Base-by-base conservation (phyloP, 2,113 vertebrate species). In the Dromas ardeola region DNA sequence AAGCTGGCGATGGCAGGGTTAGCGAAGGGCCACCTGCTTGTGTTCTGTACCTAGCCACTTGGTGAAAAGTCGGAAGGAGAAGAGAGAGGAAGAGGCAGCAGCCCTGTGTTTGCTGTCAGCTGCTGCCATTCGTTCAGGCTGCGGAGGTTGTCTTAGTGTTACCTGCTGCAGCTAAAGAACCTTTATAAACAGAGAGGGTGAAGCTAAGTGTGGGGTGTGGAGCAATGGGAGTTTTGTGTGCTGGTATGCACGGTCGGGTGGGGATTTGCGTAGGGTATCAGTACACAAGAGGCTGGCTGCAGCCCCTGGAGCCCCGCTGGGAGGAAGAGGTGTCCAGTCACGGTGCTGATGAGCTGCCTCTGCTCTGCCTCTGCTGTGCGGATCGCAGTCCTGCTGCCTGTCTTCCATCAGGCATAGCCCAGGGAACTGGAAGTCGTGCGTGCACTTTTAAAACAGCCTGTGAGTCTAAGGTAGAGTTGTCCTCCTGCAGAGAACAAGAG, bases 171-270 rank as follows among this genome's bases (percentile, higher is more conserved):
- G 71, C 50, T 59, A 70, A 88, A 56, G 71, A 63, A 65, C 23
- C 36, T 59, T 42, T 38, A 22, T 38, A 50, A 74, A 43, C 15
- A 30, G 47, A 73, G 45, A 50, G 12, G 34, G 15, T 45, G 63
- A 63, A 71, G 30, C 26, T 38, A 27, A 38, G 45, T 43, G 30
- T 76, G 34, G 18, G n/a, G 11, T 53, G n/a, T 59, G 65, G 45
- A 72, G 42, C 42, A n/a, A 13, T 16, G 21, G 45, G 58, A 71
- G 43, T 45, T 45, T 63, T 77, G 18, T 1, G 6, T 63, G 49
- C 42, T 38, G 66, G 20, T 26, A 4, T 17, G 45, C 26, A 10
- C 1, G 6, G 73, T 42, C 2, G 2, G 67, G 2, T 1, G 3
- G 34, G 40, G 52, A 10, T 43, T 43, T 49, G 16, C 11, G 27